A percentile compares a stretch with the other conserved stretches of the same genome.
phyloP scores from a whole-genome alignment of 37 sponge, comb jelly and placozoan genomes.

The Axinella damicornis region DNA sequence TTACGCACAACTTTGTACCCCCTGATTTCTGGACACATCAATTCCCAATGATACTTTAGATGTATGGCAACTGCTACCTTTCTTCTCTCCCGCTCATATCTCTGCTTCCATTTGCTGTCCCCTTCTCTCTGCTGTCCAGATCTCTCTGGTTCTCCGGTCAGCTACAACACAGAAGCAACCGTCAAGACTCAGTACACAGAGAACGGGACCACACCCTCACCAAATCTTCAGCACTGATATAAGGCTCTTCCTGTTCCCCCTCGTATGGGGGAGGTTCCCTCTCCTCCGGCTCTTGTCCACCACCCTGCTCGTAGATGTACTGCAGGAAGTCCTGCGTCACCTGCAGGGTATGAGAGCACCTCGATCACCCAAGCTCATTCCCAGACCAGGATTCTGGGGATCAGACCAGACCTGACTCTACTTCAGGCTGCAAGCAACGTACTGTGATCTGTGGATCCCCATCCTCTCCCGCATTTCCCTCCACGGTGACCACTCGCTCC shows the following conservation, averaged over 20 bases:
- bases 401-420: too few relatives aligned
- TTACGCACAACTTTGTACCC: too few relatives aligned
- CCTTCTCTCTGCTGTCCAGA: neutral
- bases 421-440: neutral
- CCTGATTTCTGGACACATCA: neutral
- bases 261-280: neutral
- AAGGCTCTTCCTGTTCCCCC: neutral
- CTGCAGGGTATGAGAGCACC: too few relatives aligned
- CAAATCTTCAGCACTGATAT: conserved; percentile 4
- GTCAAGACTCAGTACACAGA: too few relatives aligned
- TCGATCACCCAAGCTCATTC: too few relatives aligned
- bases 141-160: neutral
- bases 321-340: conserved; percentile 35
- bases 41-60: too few relatives aligned
- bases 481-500: conserved; percentile 31
- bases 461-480: neutral
- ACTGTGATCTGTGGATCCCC: conserved; percentile 3
- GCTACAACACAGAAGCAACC: neutral
- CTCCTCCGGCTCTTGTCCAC: neutral
- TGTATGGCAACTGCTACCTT: conserved; percentile 17
- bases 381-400: too few relatives aligned
- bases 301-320: neutral
- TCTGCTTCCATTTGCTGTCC: conserved; percentile 18
- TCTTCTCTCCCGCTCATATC: conserved; percentile 35
- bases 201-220: neutral